Base-by-base conservation (phyloP, 2,797 vertebrate species). In the Sebastes itinus region DNA sequence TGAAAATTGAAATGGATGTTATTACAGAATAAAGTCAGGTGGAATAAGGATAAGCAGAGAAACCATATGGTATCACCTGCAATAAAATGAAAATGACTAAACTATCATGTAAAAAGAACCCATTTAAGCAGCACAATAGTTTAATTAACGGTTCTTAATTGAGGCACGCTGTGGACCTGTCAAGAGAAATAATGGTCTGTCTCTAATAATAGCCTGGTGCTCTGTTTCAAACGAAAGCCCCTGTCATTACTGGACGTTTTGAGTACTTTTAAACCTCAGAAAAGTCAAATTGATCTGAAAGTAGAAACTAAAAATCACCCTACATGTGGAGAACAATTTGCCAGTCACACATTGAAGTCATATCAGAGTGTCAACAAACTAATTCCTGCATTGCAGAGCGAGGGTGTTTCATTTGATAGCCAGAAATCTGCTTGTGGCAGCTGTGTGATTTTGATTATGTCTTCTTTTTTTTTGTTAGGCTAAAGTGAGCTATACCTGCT, bases 141-240 rank as follows among this genome's bases (percentile, higher is more conserved):
- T 82, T 82, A 78, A 88, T 81, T 80, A 84, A 60, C 28, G 3
- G 75, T 5, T 63, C 63, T 68, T 85, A 84, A 89, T 75, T 87
- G 59, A 81, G 68, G 33, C 74, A 18, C 63, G 69, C 30, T 67
- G 81, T 58, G 72, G 60, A 86, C 12, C 67, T 81, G 87, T 32
- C 84, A 80, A 61, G 80, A 74, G 18, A 86, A 89, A 85, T 81
- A 82, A 89, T 75, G 56, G 10, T 7, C 62, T 71, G 59, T 59
- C 62, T 70, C 81, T 81, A 85, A 76, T 85, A 81, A 86, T 77
- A 85, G 62, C 70, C 68, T 2, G 12, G 27, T 61, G 33, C 59
- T 64, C 77, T 65, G 67, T 80, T 83, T 83, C 60, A 66, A 33
- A 77, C 38, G n/a, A 86, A 72, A 70, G 63, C 8, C 10, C 1